phyloP scores from a whole-genome alignment of 2,797 vertebrate species.

The Dendrocincla tyrannina region DNA sequence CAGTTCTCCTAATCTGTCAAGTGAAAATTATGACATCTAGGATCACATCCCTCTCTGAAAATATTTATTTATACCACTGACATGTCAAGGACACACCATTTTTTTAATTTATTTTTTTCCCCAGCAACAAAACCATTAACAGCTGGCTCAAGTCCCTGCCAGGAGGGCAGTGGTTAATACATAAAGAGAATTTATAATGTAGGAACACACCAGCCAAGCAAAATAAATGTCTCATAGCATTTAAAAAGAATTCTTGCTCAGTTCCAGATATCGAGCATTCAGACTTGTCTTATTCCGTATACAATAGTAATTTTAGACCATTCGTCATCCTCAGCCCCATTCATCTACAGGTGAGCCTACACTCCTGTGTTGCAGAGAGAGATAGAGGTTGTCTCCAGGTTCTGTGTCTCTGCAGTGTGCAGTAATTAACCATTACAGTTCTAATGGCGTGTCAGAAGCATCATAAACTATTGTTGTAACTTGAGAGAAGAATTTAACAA shows the following conservation, averaged over 20 bases:
- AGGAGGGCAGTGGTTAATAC: constrained; percentile 29
- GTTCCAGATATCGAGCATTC: background rate
- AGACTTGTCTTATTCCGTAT: background rate
- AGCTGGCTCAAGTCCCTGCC: constrained; percentile 37
- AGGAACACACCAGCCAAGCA: background rate
- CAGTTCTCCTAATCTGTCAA: constrained; percentile 52
- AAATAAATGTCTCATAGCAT: background rate
- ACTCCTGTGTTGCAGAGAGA: background rate
- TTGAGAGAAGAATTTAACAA: background rate
- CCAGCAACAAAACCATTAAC: constrained; percentile 50
- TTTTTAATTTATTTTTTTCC: background rate
- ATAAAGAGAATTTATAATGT: background rate
- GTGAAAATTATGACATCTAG: constrained; percentile 56
- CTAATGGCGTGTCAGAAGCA: background rate
- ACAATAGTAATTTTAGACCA: background rate
- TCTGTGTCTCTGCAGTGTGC: background rate
- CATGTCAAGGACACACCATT: constrained; percentile 61
- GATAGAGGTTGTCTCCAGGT: background rate
- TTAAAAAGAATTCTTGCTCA: background rate
- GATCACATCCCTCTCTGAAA: constrained; percentile 37
- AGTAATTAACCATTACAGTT: background rate
- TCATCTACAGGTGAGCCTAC: background rate
- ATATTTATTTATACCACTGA: constrained; percentile 64
- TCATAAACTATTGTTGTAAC: background rate
- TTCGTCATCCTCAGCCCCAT: background rate